A percentile compares a stretch with the other conserved stretches of the same genome.
Evolutionary conservation across 1,140 invertebrate species (phyloP).

Genomic region (Caenorhabditis latens): DNA sequence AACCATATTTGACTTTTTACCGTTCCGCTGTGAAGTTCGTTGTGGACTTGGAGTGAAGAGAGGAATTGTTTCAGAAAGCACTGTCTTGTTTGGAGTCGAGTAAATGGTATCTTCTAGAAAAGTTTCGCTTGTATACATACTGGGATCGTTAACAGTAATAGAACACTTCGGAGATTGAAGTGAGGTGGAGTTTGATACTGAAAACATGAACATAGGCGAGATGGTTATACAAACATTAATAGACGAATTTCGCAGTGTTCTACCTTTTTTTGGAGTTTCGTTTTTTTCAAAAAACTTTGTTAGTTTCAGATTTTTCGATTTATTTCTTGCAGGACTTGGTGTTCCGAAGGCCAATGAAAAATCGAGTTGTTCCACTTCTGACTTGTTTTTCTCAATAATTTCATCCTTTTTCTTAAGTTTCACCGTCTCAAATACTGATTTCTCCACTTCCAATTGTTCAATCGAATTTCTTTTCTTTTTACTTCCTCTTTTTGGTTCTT

Average conservation of each 20-base stretch:
- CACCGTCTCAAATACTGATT: not conserved
- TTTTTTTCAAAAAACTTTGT: not conserved
- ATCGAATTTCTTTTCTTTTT: constrained; percentile 30
- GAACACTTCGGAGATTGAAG: not conserved
- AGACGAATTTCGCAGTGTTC: too few species aligned
- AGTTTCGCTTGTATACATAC: not conserved
- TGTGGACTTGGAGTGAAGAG: not conserved
- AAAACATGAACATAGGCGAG: too few species aligned
- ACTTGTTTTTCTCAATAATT: not conserved
- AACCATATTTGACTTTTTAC: not conserved
- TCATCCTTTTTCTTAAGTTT: not conserved
- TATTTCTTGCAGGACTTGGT: constrained; percentile 5
- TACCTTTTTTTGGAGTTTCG: too few species aligned
- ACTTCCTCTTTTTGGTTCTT: constrained; percentile 38
- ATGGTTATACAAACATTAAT: too few species aligned
- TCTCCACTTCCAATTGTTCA: not conserved
- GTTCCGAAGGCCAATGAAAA: not conserved
- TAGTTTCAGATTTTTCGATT: not conserved
- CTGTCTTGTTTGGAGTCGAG: not conserved
- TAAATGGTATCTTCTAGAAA: not conserved
- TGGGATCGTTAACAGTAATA: constrained; percentile 4
- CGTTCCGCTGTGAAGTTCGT: not conserved
- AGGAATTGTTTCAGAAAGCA: not conserved
- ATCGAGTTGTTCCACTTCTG: not conserved
- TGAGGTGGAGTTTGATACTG: too few species aligned